Evolutionary conservation across 2,797 vertebrate species (phyloP).

Genomic region (Pelobates cultripes): DNA sequence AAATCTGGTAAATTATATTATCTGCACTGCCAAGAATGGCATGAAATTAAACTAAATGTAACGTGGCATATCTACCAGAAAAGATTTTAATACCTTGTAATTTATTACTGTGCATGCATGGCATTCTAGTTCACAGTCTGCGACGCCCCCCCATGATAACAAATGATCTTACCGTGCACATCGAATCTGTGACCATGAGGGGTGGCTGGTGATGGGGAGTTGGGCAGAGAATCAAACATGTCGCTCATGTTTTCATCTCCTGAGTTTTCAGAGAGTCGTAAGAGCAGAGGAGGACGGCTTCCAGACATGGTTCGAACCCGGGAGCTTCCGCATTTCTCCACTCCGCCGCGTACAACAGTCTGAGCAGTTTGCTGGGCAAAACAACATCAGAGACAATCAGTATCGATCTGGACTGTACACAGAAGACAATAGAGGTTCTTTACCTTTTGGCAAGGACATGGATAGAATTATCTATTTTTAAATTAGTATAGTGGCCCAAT

Average conservation of each 20-base stretch:
- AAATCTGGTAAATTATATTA: no score
- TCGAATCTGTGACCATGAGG: constrained; percentile 74
- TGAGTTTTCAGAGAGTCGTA: constrained; percentile 88
- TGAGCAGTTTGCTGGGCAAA: constrained; percentile 83
- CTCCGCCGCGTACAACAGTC: constrained; percentile 88
- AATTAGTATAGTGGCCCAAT: no score
- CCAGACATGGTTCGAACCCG: constrained; percentile 83
- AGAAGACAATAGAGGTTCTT: no score
- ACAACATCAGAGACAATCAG: background rate
- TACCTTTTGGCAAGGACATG: no score
- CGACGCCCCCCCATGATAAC: no score
- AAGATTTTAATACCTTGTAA: background rate
- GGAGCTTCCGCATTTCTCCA: constrained; percentile 90
- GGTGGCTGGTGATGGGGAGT: constrained; percentile 74
- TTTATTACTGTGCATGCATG: background rate
- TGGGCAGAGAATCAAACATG: constrained; percentile 84
- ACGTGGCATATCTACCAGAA: background rate
- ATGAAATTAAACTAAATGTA: background rate
- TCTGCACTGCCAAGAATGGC: no score
- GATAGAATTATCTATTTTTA: no score
- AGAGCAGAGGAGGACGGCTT: constrained; percentile 80
- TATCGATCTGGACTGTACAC: background rate
- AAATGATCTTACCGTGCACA: constrained; percentile 69
- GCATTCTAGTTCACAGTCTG: background rate
- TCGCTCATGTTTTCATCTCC: constrained; percentile 90